Conservation (phyloP, 1,140 invertebrate genomes). For the Drosophila repletoides region DNA sequence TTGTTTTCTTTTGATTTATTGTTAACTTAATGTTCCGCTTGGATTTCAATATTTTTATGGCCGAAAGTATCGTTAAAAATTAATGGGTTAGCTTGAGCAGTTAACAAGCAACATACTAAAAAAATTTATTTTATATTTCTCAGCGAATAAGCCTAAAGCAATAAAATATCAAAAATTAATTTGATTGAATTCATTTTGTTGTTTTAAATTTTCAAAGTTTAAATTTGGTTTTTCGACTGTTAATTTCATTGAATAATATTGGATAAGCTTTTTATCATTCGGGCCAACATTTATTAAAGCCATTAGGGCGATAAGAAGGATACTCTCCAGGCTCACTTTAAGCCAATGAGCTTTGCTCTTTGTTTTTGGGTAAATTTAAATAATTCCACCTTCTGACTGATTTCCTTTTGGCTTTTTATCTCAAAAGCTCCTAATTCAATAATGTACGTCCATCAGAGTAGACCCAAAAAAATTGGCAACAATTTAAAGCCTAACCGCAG, state of each 20-base stretch:
- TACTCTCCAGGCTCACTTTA: too few species aligned
- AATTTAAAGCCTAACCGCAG: constrained; percentile 72
- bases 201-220: too few species aligned
- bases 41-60: constrained; percentile 17
- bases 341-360: not conserved
- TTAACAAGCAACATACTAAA: too few species aligned
- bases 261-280: too few species aligned
- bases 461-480: constrained; percentile 58
- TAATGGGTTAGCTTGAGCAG: constrained; percentile 3
- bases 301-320: not conserved
- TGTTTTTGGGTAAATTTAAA: not conserved
- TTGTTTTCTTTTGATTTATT: constrained; percentile 51
- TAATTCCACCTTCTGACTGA: not conserved
- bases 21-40: constrained; percentile 13
- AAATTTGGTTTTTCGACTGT: too few species aligned
- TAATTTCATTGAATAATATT: too few species aligned
- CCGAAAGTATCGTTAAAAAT: constrained; percentile 15
- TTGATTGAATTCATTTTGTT: too few species aligned
- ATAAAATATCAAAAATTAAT: too few species aligned
- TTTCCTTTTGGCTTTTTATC: not conserved
- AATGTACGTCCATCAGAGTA: constrained; percentile 29
- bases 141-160: too few species aligned
- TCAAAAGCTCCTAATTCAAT: constrained; percentile 65
- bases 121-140: too few species aligned
- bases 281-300: constrained; percentile 3